Percentiles rank a stretch among this genome's conserved stretches.
phyloP scores from a whole-genome alignment of 2,113 vertebrate genomes.

The Mesitornis unicolor region DNA sequence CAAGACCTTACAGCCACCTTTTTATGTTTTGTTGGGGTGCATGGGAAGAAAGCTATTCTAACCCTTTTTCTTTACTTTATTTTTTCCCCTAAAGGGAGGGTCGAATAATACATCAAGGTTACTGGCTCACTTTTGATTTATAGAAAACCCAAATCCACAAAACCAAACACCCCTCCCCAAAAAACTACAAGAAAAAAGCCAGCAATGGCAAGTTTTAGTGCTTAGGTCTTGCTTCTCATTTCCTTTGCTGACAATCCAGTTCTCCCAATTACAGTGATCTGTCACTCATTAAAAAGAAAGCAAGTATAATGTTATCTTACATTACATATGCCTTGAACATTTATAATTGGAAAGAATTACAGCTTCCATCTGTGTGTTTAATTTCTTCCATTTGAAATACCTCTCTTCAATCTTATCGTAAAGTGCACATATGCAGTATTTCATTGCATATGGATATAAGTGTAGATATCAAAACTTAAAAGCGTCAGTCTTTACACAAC shows the following conservation, averaged over 20 bases:
- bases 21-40: background rate
- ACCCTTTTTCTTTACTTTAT: background rate
- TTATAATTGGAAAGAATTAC: slow-evolving; percentile 65
- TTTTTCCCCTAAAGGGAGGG: accelerated
- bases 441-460: slow-evolving; percentile 11
- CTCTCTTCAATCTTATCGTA: slow-evolving; percentile 24
- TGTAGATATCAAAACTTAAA: background rate
- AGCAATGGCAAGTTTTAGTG: background rate
- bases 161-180: background rate
- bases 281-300: slow-evolving; percentile 55
- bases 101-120: background rate
- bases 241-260: background rate
- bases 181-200: background rate
- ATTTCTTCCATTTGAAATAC: slow-evolving; percentile 56
- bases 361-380: slow-evolving; percentile 66
- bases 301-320: slow-evolving; percentile 19
- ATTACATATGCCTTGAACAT: slow-evolving; percentile 30
- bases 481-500: background rate
- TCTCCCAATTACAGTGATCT: slow-evolving; percentile 38
- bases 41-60: background rate
- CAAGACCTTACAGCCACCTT: background rate
- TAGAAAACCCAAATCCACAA: background rate
- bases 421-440: slow-evolving; percentile 28
- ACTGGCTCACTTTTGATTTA: background rate
- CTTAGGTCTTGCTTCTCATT: background rate